Evolutionary conservation across 2,888 invertebrate species (phyloP).

Genomic region (Nomada lathburiana): DNA sequence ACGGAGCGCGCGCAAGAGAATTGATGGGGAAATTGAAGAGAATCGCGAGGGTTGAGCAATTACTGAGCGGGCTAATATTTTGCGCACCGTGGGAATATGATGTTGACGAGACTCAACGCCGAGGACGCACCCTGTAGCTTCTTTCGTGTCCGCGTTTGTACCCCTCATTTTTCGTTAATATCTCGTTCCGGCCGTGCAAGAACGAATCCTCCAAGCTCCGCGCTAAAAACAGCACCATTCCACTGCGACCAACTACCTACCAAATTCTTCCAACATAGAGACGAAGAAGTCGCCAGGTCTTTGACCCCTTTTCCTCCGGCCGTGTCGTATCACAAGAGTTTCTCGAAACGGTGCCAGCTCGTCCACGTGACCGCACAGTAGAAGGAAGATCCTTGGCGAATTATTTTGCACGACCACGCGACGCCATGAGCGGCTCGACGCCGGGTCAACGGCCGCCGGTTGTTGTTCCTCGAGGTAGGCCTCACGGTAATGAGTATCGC

Average conservation of each 20-base stretch:
- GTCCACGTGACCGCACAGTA: conserved; percentile 55
- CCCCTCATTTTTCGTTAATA: no score
- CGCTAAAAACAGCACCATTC: neutral
- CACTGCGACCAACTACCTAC: neutral
- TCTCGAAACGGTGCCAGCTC: conserved; percentile 35
- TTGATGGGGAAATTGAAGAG: no score
- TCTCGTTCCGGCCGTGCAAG: no score
- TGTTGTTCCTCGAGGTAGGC: conserved; percentile 44
- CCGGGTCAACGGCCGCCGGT: conserved; percentile 51
- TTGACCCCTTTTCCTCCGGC: conserved; percentile 30
- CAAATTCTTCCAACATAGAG: no score
- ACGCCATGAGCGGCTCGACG: conserved; percentile 17
- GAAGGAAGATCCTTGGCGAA: conserved; percentile 47
- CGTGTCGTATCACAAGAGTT: conserved; percentile 10
- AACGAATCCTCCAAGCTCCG: no score
- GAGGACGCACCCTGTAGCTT: no score
- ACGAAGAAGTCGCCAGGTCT: conserved; percentile 10
- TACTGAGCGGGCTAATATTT: no score
- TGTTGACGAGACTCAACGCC: no score
- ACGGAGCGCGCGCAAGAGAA: no score
- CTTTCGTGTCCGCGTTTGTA: no score
- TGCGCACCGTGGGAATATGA: no score
- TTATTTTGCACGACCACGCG: conserved; percentile 45
- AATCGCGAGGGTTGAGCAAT: no score
- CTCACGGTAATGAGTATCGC: conserved; percentile 40